Conservation (phyloP, 2,797 vertebrate species). For the Sorex maritimensis region DNA sequence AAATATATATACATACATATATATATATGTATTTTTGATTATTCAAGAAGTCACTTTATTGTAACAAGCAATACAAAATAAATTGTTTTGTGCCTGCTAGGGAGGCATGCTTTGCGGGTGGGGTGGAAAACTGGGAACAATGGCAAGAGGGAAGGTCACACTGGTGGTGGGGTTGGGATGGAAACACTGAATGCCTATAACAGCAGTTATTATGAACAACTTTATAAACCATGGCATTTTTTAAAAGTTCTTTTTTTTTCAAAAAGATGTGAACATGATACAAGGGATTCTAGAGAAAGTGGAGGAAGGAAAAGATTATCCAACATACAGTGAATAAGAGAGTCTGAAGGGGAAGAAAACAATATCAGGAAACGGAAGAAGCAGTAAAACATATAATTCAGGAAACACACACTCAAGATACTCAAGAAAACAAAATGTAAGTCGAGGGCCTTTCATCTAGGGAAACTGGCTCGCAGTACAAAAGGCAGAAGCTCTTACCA, state of each 20-base stretch:
- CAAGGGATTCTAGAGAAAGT: constrained; percentile 48
- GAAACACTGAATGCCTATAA: no score
- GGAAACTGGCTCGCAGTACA: constrained; percentile 46
- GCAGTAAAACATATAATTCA: not conserved
- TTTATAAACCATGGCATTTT: not conserved
- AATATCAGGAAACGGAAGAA: not conserved
- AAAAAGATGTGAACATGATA: constrained; percentile 4
- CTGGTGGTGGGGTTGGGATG: no score
- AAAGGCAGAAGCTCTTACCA: not conserved
- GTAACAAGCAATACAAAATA: no score
- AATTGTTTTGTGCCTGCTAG: no score
- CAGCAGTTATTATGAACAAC: no score
- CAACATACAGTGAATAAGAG: constrained; percentile 6
- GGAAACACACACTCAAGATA: not conserved
- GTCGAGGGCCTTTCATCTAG: constrained; percentile 16
- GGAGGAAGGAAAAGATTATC: constrained; percentile 19
- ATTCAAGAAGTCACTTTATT: no score
- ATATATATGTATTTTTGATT: no score
- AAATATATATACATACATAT: no score
- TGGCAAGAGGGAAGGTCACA: no score
- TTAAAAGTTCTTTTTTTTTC: not conserved
- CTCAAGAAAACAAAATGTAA: constrained; percentile 51
- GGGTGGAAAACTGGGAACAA: no score
- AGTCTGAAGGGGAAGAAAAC: not conserved
- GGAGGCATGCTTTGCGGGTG: no score